Evolutionary conservation across 1,140 invertebrate genomes (phyloP).

Genomic region (Nylanderia fulva): DNA sequence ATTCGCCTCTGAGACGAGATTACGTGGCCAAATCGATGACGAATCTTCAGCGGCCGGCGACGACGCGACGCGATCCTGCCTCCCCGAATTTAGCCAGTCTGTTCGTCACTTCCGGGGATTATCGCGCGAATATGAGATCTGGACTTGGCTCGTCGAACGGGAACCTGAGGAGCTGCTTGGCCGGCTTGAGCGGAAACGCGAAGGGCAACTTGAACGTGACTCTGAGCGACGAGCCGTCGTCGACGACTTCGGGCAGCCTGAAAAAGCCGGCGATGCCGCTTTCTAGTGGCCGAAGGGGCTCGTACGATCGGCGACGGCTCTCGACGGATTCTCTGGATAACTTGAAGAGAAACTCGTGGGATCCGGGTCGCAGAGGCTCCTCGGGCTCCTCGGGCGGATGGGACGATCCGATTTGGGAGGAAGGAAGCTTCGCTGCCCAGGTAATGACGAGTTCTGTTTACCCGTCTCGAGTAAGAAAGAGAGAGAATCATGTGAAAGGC

Average conservation of each 20-base stretch:
- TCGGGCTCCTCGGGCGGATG: conserved; percentile 87
- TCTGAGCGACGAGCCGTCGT: conserved; percentile 81
- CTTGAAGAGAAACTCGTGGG: conserved; percentile 89
- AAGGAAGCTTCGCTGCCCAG: conserved; percentile 72
- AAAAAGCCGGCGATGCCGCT: conserved; percentile 73
- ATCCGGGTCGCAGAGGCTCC: conserved; percentile 88
- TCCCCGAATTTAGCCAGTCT: conserved; percentile 71
- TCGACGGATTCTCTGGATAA: conserved; percentile 91
- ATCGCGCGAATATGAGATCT: conserved; percentile 54
- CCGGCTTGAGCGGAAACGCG: conserved; percentile 80
- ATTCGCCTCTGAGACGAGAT: conserved; percentile 85
- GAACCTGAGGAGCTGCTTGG: conserved; percentile 81
- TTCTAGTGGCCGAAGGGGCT: conserved; percentile 82
- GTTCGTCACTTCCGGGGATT: conserved; percentile 73
- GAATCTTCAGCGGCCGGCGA: conserved; percentile 77
- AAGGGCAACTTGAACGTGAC: conserved; percentile 82
- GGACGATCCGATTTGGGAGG: conserved; percentile 87
- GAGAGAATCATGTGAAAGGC: conserved; percentile 45
- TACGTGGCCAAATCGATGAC: conserved; percentile 84
- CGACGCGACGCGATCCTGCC: conserved; percentile 75
- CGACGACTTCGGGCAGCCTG: conserved; percentile 74
- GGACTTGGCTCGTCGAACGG: conserved; percentile 55
- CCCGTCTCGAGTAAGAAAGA: not conserved
- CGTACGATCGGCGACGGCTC: conserved; percentile 87
- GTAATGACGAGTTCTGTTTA: conserved; percentile 57